Percentiles rank a stretch among this genome's conserved stretches.
Evolutionary conservation across 2,888 invertebrate genomes (phyloP).

Genomic region (Lordiphosa andalusiaca): DNA sequence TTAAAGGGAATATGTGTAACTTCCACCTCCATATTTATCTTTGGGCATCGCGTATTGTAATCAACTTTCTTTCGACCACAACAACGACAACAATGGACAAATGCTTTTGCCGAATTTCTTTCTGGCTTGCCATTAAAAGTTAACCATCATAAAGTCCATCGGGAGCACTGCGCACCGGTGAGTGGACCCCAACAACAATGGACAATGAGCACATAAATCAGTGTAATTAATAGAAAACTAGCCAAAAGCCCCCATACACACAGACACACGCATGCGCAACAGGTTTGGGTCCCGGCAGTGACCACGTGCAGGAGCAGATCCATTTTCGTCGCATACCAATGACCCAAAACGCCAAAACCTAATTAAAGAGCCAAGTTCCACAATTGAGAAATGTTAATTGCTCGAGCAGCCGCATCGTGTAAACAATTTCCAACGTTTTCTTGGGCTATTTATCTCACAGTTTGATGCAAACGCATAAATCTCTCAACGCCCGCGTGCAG

Average conservation of each 20-base stretch:
- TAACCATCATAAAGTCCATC: slow-evolving; percentile 57
- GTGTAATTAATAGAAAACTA: slow-evolving; percentile 88
- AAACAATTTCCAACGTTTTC: slow-evolving; percentile 42
- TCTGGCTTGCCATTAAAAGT: slow-evolving; percentile 48
- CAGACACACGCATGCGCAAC: slow-evolving; percentile 50
- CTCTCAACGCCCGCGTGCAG: slow-evolving; percentile 60
- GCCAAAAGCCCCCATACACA: slow-evolving; percentile 38
- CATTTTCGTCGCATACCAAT: slow-evolving; percentile 42
- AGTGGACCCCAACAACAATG: slow-evolving; percentile 84
- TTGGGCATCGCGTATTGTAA: slow-evolving; percentile 34
- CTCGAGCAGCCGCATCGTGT: slow-evolving; percentile 24
- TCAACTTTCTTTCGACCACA: slow-evolving; percentile 35
- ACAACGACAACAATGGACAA: slow-evolving; percentile 52
- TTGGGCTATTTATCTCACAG: slow-evolving; percentile 76
- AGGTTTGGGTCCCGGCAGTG: slow-evolving; percentile 35
- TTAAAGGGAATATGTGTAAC: slow-evolving; percentile 5
- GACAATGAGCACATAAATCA: slow-evolving; percentile 96
- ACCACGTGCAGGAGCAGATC: slow-evolving; percentile 44
- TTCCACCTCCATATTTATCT: slow-evolving; percentile 29
- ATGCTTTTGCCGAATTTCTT: slow-evolving; percentile 54
- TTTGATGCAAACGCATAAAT: slow-evolving; percentile 79
- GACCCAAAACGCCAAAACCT: slow-evolving; percentile 45
- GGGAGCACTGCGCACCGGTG: slow-evolving; percentile 1
- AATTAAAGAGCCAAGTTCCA: slow-evolving; percentile 27
- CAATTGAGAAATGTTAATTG: slow-evolving; percentile 25